These are phyloP conservation scores for Hippocampus abdominalis DNA, from an alignment of 2,113 vertebrate genomes.

Conservation along the genomic window DNA sequence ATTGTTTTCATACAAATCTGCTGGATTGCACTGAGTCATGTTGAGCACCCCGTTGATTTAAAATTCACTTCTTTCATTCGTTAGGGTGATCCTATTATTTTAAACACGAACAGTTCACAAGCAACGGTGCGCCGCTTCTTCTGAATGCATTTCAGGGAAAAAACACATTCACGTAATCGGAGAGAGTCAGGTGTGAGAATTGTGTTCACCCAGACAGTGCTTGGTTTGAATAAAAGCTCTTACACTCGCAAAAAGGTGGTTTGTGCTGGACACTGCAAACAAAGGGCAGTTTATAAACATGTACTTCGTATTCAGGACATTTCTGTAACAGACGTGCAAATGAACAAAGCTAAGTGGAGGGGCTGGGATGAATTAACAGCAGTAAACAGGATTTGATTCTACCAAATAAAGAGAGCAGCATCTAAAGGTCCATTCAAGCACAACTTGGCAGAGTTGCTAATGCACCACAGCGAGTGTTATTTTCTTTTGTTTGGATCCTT, in stretches of 20 bases:
- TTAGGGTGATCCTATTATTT: background rate
- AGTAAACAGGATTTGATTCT: constrained; percentile 8
- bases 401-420: constrained; percentile 32
- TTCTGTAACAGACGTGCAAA: constrained; percentile 21
- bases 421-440: constrained; percentile 37
- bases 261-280: constrained; percentile 14
- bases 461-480: constrained; percentile 20
- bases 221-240: constrained; percentile 14
- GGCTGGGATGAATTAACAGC: background rate
- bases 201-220: constrained; percentile 2
- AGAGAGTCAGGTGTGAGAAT: background rate
- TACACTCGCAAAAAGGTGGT: constrained; percentile 8
- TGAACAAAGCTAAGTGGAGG: constrained; percentile 5
- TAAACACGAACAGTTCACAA: background rate
- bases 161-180: background rate
- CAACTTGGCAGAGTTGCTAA: constrained; percentile 31
- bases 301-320: constrained; percentile 4
- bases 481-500: constrained; percentile 41
- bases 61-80: background rate
- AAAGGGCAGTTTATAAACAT: constrained; percentile 28
- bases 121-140: constrained; percentile 1
- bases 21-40: too few species aligned
- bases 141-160: background rate
- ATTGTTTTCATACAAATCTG: too few species aligned
- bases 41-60: background rate